phyloP scores from a whole-genome alignment of 1,140 invertebrate species.

The Apis cerana region DNA sequence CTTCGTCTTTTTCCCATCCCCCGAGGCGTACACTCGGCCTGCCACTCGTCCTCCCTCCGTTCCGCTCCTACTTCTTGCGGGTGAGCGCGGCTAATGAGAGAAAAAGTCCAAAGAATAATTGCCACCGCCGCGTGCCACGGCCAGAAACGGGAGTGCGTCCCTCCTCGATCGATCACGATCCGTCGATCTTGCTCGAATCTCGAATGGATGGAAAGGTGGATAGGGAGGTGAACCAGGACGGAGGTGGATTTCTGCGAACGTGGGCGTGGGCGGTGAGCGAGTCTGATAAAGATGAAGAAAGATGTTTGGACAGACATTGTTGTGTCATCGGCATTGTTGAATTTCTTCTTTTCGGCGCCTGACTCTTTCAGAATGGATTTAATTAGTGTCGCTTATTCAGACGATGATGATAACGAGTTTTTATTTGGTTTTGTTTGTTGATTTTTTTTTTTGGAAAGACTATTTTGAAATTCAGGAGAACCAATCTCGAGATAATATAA shows the following conservation, averaged over 20 bases:
- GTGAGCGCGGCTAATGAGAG: constrained; percentile 55
- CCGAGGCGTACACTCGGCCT: constrained; percentile 36
- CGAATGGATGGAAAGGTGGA: neutral
- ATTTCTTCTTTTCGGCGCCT: too few relatives aligned
- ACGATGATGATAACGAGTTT: too few relatives aligned
- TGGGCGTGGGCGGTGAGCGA: neutral
- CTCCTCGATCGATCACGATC: constrained; percentile 7
- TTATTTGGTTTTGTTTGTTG: too few relatives aligned
- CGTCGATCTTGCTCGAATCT: neutral
- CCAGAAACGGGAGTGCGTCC: neutral
- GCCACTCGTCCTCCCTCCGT: neutral
- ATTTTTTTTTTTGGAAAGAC: too few relatives aligned
- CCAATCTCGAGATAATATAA: too few relatives aligned
- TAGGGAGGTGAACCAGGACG: neutral
- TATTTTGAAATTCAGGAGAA: too few relatives aligned
- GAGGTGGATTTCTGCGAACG: neutral
- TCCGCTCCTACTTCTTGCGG: constrained; percentile 42
- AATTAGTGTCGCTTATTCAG: neutral
- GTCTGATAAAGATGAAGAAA: neutral
- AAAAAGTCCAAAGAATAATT: constrained; percentile 65
- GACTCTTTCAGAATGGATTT: neutral
- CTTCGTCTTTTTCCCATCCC: constrained; percentile 55
- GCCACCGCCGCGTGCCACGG: constrained; percentile 26
- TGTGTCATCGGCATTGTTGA: too few relatives aligned
- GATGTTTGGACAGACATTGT: neutral